Conservation (phyloP, 1,140 invertebrate species). For the Cheumatopsyche charites region DNA sequence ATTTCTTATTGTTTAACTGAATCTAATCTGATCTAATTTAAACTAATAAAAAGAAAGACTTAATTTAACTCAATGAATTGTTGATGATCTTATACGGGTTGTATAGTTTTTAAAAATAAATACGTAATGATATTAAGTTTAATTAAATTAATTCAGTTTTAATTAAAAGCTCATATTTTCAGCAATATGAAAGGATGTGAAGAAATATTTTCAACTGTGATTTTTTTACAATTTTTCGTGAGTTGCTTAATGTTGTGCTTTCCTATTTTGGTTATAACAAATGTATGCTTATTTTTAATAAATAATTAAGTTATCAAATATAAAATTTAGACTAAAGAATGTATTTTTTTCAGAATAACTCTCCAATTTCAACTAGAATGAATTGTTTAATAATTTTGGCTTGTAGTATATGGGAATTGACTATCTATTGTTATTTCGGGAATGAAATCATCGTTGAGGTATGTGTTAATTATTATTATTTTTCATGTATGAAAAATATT, state of each 20-base stretch:
- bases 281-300: conserved; percentile 29
- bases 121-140: too few species aligned
- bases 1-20: too few species aligned
- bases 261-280: conserved; percentile 44
- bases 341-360: conserved; percentile 34
- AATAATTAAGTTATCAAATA: background rate
- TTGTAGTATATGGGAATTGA: conserved; percentile 46
- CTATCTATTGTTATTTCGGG: conserved; percentile 47
- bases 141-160: too few species aligned
- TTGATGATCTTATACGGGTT: too few species aligned
- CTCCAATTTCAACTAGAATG: conserved; percentile 40
- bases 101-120: too few species aligned
- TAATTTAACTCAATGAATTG: too few species aligned
- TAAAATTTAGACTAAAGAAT: conserved; percentile 1
- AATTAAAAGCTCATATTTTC: too few species aligned
- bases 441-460: conserved; percentile 45
- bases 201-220: conserved; percentile 36
- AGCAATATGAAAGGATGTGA: conserved; percentile 35
- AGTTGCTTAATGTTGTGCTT: conserved; percentile 46
- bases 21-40: too few species aligned
- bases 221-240: conserved; percentile 43
- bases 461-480: conserved; percentile 14
- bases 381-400: conserved; percentile 42
- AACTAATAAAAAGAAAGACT: too few species aligned
- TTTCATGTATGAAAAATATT: background rate